A percentile compares a stretch with the other conserved stretches of the same genome.
phyloP scores from a whole-genome alignment of 2,797 vertebrate species.

The Takifugu ocellatus region DNA sequence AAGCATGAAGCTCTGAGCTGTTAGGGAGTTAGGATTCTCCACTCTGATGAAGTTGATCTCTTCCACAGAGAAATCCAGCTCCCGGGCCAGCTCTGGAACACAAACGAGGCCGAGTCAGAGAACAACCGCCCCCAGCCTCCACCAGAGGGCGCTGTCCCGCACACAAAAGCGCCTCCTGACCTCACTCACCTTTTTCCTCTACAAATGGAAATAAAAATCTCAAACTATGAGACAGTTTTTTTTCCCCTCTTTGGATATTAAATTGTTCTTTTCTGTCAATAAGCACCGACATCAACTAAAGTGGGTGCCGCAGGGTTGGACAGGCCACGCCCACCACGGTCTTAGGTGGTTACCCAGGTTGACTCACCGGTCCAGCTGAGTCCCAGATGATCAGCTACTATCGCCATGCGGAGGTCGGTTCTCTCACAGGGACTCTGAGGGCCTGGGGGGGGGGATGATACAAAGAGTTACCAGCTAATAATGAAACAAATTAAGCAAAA shows the following conservation, averaged over 20 bases:
- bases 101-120: neutral
- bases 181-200: neutral
- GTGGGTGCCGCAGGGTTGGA: no score
- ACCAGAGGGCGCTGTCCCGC: neutral
- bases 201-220: neutral
- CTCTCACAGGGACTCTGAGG: constrained; percentile 99
- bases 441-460: constrained; percentile 75
- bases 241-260: no score
- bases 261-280: no score
- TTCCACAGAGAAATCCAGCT: constrained; percentile 98
- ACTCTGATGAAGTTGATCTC: constrained; percentile 98
- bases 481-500: constrained; percentile 13
- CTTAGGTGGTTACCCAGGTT: neutral
- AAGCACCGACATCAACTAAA: no score
- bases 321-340: no score
- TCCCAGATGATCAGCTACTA: constrained; percentile 98
- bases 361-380: constrained; percentile 98
- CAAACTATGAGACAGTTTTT: neutral
- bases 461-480: constrained; percentile 24
- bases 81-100: constrained; percentile 94
- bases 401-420: constrained; percentile 98
- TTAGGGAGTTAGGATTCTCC: constrained; percentile 98
- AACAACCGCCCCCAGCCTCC: neutral
- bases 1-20: constrained; percentile 98
- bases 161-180: neutral